Base-by-base conservation (phyloP, 2,113 vertebrate genomes). In the Delphinapterus leucas region DNA sequence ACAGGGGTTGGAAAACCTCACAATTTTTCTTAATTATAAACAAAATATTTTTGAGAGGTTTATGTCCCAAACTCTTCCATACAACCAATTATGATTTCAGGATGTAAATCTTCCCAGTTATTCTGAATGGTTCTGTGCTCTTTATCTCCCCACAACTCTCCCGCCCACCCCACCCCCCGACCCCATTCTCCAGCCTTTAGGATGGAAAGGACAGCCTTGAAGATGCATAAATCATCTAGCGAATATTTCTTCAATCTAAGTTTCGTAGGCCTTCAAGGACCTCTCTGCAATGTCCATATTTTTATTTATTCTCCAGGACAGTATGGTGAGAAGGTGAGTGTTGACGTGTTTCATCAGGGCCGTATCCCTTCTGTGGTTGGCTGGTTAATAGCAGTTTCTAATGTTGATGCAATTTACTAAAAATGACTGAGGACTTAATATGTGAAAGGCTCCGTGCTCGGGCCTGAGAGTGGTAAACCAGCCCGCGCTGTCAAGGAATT, bases 361-460 rank as follows among this genome's bases (percentile, higher is more conserved):
- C 44, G 10, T 36, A 5, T n/a, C 33, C 70, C 38, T 92, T 79
- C 63, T 76, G 33, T 87, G 49, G 41, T 55, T 90, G 84, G 33
- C 77, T 73, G 14, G 17, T 92, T 79, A 83, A 47, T 25, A 13
- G 53, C 12, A 15, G n/a, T 71, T 94, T 61, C 74, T 70, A 71
- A 93, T 49, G 31, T 79, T 70, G 67, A 68, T 38, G 9, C n/a
- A 93, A 4, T 93, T 85, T 85, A 94, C 87, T 88, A 80, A 95
- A 93, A 81, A 85, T 55, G 25, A 84, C 15, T 38, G 38, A 38
- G 38, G 61, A n/a, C 26, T 77, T 93, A 44, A 36, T 68, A n/a
- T 3, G 5, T 49, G 47, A 84, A 76, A 77, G 36, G 5, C 68
- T 87, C n/a, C 47, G 17, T 61, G 28, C 4, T 63, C 20, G 36